Evolutionary conservation across 2,888 invertebrate species (phyloP).

Genomic region (Parnassius glacialis): DNA sequence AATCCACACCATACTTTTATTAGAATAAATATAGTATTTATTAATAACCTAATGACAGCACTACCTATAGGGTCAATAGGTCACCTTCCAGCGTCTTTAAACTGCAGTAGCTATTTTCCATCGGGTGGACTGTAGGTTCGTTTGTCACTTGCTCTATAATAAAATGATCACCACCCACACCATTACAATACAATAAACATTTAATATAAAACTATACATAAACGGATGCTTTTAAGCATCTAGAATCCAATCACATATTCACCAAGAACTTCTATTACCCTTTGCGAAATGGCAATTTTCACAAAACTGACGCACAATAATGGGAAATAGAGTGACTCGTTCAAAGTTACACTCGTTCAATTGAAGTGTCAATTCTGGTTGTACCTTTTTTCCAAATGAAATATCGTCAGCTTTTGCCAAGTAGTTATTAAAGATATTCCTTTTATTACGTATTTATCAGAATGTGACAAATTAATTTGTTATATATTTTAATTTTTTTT

Average conservation of each 20-base stretch:
- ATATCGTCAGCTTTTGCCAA: constrained; percentile 22
- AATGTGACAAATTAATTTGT: no score
- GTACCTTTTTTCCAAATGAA: constrained; percentile 22
- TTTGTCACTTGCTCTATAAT: no score
- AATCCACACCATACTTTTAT: no score
- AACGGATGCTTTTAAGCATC: no score
- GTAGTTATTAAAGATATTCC: constrained; percentile 25
- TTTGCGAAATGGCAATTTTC: constrained; percentile 12
- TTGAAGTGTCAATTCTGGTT: constrained; percentile 41
- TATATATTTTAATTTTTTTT: no score
- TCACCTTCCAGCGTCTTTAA: no score
- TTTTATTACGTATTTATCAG: background rate
- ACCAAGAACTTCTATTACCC: constrained; percentile 10
- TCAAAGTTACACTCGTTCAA: constrained; percentile 39
- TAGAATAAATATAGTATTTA: no score
- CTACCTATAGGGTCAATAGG: no score
- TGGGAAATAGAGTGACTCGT: constrained; percentile 36
- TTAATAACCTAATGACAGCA: no score
- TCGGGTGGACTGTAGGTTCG: no score
- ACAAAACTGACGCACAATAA: constrained; percentile 30
- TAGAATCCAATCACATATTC: background rate
- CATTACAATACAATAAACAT: background rate
- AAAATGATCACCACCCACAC: no score
- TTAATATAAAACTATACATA: background rate
- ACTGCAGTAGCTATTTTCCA: no score